A percentile compares a stretch with the other conserved stretches of the same genome.
phyloP scores from a whole-genome alignment of 2,888 invertebrate genomes.

The Nesidiocoris tenuis region DNA sequence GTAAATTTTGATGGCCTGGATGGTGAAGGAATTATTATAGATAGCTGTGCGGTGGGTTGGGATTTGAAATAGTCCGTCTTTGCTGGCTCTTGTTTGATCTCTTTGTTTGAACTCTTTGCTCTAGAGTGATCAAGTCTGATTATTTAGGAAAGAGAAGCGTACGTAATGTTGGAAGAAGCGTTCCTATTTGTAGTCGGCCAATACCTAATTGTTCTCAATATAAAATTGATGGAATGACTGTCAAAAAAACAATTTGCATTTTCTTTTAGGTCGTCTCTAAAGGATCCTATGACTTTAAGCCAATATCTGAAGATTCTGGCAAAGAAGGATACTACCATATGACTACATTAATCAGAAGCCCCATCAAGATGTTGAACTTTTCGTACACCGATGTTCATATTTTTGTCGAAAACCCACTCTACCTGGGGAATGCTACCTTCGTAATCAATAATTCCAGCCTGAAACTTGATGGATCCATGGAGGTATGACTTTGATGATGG shows the following conservation, averaged over 20 bases:
- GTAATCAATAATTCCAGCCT: slow-evolving; percentile 58
- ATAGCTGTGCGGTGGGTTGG: too few species aligned
- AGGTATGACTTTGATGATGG: slow-evolving; percentile 55
- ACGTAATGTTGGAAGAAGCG: too few species aligned
- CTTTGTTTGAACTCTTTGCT: neutral
- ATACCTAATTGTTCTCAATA: too few species aligned
- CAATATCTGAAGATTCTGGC: slow-evolving; percentile 41
- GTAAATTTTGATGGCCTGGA: too few species aligned
- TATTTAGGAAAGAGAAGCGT: too few species aligned
- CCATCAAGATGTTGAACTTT: slow-evolving; percentile 46
- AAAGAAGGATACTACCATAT: slow-evolving; percentile 47
- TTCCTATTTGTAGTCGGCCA: too few species aligned
- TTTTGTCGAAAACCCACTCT: slow-evolving; percentile 46
- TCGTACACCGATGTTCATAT: slow-evolving; percentile 46
- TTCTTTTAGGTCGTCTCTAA: slow-evolving; percentile 27
- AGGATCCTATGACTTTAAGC: slow-evolving; percentile 43
- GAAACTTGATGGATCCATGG: slow-evolving; percentile 59
- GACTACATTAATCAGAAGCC: slow-evolving; percentile 42
- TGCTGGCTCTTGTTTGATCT: neutral
- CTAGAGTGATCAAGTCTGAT: too few species aligned
- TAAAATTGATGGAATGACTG: too few species aligned
- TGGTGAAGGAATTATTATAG: too few species aligned
- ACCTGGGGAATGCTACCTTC: slow-evolving; percentile 57
- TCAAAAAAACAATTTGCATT: neutral
- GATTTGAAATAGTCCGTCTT: too few species aligned